Conservation (phyloP, 1,140 invertebrate genomes). For the Drepana arcuata region DNA sequence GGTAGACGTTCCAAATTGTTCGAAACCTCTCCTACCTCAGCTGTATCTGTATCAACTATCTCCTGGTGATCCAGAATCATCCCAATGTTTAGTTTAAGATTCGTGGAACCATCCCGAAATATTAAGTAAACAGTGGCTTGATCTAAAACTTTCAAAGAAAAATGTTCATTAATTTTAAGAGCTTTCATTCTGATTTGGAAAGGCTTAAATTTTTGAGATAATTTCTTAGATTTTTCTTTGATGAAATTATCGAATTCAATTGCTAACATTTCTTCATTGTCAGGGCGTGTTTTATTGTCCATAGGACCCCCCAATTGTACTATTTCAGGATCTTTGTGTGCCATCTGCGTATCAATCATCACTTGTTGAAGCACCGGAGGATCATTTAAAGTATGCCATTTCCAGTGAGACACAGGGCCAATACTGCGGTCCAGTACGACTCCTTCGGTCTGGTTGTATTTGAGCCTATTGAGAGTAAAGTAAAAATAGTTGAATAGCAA, state of each 20-base stretch:
- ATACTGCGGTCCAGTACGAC: conserved; percentile 46
- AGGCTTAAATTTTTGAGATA: conserved; percentile 51
- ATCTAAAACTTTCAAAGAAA: conserved; percentile 56
- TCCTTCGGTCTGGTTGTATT: conserved; percentile 66
- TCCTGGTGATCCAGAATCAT: conserved; percentile 59
- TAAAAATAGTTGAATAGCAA: no score
- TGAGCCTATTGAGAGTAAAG: no score
- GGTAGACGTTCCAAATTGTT: conserved; percentile 46
- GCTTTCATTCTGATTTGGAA: conserved; percentile 64
- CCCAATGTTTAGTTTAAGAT: conserved; percentile 54
- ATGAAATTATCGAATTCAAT: conserved; percentile 62
- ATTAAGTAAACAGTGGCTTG: conserved; percentile 55
- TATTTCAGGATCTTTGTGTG: conserved; percentile 52
- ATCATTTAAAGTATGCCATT: conserved; percentile 62
- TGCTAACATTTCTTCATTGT: conserved; percentile 60
- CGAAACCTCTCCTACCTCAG: conserved; percentile 49
- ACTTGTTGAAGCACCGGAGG: conserved; percentile 58
- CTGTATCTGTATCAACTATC: conserved; percentile 55
- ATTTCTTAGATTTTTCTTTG: conserved; percentile 54
- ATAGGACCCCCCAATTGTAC: conserved; percentile 29
- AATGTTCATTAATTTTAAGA: conserved; percentile 59
- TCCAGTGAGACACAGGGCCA: conserved; percentile 57
- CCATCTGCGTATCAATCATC: conserved; percentile 58
- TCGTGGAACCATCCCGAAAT: conserved; percentile 46
- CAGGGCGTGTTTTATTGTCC: conserved; percentile 27